Conservation (phyloP, 1,140 invertebrate species). For the Anastrepha ludens region DNA sequence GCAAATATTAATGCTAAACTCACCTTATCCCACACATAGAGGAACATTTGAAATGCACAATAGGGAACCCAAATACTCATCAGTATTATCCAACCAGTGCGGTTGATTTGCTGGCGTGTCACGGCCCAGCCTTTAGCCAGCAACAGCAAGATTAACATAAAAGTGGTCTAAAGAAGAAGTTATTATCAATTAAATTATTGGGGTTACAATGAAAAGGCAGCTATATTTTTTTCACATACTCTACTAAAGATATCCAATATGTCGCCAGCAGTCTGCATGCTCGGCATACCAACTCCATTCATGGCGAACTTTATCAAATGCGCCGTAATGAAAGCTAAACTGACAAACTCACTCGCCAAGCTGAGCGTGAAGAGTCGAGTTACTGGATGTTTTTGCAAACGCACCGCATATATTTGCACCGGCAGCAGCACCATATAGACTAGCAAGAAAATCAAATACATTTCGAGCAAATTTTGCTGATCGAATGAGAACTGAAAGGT, state of each 20-base stretch:
- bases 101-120: conserved; percentile 88
- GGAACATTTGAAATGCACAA: conserved; percentile 90
- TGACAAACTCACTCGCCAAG: conserved; percentile 88
- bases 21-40: conserved; percentile 98
- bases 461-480: conserved; percentile 92
- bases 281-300: conserved; percentile 89
- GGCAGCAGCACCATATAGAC: conserved; percentile 91
- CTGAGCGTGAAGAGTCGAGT: conserved; percentile 93
- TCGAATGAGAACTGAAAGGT: conserved; percentile 98
- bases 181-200: neutral
- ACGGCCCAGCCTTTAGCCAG: conserved; percentile 98
- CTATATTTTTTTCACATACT: conserved; percentile 76
- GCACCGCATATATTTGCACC: conserved; percentile 91
- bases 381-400: conserved; percentile 90
- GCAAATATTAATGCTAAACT: conserved; percentile 64
- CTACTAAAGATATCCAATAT: conserved; percentile 93
- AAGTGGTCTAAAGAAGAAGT: conserved; percentile 54
- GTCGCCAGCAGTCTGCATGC: conserved; percentile 89
- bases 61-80: conserved; percentile 95
- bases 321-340: conserved; percentile 89
- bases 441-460: conserved; percentile 92
- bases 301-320: conserved; percentile 92
- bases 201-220: neutral
- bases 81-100: conserved; percentile 82
- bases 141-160: conserved; percentile 92